Evolutionary conservation across 2,113 vertebrate genomes (phyloP).

Genomic region (Rhinoderma darwinii): DNA sequence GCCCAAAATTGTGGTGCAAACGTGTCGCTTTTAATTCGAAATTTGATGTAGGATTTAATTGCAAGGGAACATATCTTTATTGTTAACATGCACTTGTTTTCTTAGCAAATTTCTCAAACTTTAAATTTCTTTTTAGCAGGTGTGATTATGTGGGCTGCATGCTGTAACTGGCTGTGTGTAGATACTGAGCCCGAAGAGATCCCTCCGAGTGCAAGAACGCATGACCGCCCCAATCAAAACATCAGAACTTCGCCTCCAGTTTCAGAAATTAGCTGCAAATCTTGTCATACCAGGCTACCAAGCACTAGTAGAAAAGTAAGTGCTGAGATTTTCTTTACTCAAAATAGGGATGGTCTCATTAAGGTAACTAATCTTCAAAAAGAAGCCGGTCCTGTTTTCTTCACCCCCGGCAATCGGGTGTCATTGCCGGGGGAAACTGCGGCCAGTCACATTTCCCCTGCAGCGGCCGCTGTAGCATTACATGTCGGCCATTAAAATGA

Average conservation of each 20-base stretch:
- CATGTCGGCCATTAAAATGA: too few species aligned
- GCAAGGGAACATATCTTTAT: neutral
- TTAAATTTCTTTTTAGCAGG: slow-evolving; percentile 60
- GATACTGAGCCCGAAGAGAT: slow-evolving; percentile 79
- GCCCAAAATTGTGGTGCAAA: neutral
- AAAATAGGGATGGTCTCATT: neutral
- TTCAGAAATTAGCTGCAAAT: slow-evolving; percentile 79
- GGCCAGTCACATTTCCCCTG: too few species aligned
- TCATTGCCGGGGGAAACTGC: too few species aligned
- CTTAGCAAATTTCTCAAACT: neutral
- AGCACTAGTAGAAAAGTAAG: slow-evolving; percentile 80
- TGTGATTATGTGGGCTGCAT: slow-evolving; percentile 87
- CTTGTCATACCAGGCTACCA: slow-evolving; percentile 78
- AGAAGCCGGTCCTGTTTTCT: too few species aligned
- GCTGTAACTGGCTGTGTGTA: slow-evolving; percentile 91
- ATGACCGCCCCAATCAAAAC: slow-evolving; percentile 87
- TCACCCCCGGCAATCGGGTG: too few species aligned
- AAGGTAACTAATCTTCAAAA: too few species aligned
- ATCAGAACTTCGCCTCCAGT: slow-evolving; percentile 81
- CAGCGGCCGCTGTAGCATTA: too few species aligned
- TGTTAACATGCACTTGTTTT: neutral
- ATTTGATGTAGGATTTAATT: neutral
- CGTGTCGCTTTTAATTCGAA: neutral
- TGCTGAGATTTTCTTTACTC: neutral
- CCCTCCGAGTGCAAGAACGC: slow-evolving; percentile 65